Base-by-base conservation (phyloP, 2,888 invertebrate species). In the Phalangium opilio region DNA sequence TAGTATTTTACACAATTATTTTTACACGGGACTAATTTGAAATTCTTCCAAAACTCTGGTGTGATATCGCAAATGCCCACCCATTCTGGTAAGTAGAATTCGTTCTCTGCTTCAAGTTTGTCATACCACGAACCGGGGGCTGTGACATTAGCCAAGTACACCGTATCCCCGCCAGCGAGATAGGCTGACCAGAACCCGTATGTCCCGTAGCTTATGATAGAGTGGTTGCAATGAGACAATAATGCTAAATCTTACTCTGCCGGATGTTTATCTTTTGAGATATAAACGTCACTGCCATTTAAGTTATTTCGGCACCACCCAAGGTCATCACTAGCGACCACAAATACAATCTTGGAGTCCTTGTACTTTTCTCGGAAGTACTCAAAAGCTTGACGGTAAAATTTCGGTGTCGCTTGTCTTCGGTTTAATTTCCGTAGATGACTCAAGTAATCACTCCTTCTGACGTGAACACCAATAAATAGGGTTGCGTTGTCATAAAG, bases 191-290 rank as follows among this genome's bases (percentile, higher is more conserved):
- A 63, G 59, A 61, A 63, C 0, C 63, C 62, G 49, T 58, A 63
- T 3, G 61, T 58, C 5, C 63, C 63, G 41, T 59, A 50, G n/a
- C 62, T 60, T 2, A 63, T 54, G 20, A 74, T 70, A 33, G 69
- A 67, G 58, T 74, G 73, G 59, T 72, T 71, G 58, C 71, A 72
- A 10, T 69, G 62, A 18, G 70, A 67, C 61, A 72, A 60, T 43
- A 70, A 63, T 17, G 72, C 70, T 55, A 72, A 58, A 61, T 72
- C 72, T 50, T 67, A 59, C 10, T 66, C 67, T 3, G 44, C n/a
- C 10, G 12, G 3, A 33, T 69, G 65, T 32, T 62, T 64, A 44
- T 54, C 60, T n/a, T 48, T 39, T 39, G 62, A 64, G 50, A 67
- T 66, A 14, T 67, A 64, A 17, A 69, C 67, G 56, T 70, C 68